Evolutionary conservation across 2,888 invertebrate genomes (phyloP), one percentile per base, ranked within the genome.

Genomic region (Drosophila falleni): DNA sequence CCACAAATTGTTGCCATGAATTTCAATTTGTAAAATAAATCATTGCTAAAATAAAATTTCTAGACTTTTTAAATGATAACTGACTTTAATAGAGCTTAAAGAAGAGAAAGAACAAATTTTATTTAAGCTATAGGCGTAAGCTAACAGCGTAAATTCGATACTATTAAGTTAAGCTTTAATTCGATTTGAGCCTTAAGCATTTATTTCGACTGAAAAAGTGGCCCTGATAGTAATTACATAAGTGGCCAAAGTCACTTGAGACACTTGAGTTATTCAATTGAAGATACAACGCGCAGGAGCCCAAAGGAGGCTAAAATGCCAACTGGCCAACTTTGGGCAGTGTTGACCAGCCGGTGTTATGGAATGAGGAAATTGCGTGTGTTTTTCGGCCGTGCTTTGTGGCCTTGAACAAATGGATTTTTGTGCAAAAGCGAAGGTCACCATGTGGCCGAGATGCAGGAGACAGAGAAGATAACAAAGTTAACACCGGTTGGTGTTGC

Each of bases 401-500:
- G 62, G 62, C 79, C 78, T 71, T 79, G 73, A 55, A 50, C 50
- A 74, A 79, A 76, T 78, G 67, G 74, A 78, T 73, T 79, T 61
- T 64, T 59, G 51, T 50, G 53, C 55, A 55, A 63, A 59, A 70
- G 44, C 44, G 74, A 74, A 80, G 79, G 76, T 58, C 65, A 72
- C 51, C 16, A 23, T 31, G n/a, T 13, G 37, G 15, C 55, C 50
- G 13, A 35, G 26, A 3, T 23, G 26, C 16, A 29, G 31, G 15
- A 55, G 42, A 47, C 33, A 16, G 29, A 19, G 23, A 9, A 70
- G 73, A 76, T 66, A 70, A 63, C 62, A 62, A 69, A 65, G 73
- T 73, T 49, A 76, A 62, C 66, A 59, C 46, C 41, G 55, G 53
- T 31, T 61, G 51, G 37, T 60, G 59, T 10, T n/a, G 26, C 33